Conservation (phyloP, 1,140 invertebrate species). For the Conus betulinus region DNA sequence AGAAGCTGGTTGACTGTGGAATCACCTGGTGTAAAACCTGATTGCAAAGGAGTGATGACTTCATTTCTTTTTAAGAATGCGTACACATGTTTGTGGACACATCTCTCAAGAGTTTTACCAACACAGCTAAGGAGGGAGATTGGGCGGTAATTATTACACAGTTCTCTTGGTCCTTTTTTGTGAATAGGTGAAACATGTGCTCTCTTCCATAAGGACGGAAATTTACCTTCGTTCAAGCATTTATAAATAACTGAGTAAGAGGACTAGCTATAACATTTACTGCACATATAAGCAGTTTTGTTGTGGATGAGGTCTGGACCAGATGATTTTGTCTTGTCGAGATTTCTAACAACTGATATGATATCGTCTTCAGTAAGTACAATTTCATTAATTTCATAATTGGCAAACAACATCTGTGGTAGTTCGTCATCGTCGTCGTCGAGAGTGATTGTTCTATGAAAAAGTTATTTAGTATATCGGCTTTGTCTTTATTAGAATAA, state of each 20-base stretch:
- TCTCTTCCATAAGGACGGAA: background rate
- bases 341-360: background rate
- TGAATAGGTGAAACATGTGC: background rate
- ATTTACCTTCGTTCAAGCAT: background rate
- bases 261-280: background rate
- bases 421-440: too few species aligned
- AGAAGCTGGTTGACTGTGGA: background rate
- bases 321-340: background rate
- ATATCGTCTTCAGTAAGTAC: background rate
- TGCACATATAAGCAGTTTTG: background rate
- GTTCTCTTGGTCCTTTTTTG: background rate
- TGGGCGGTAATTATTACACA: background rate
- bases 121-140: background rate
- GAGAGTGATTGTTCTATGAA: too few species aligned
- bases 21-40: background rate
- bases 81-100: conserved; percentile 9
- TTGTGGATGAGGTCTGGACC: background rate
- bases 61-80: background rate
- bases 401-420: too few species aligned
- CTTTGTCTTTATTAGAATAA: too few species aligned
- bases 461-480: too few species aligned
- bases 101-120: background rate
- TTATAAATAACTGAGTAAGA: background rate
- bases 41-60: background rate
- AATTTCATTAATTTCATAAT: too few species aligned